Evolutionary conservation across 37 sponge, comb jelly and placozoan species (phyloP), one percentile per base, ranked within the genome.

Genomic region (Tethya wilhelma): DNA sequence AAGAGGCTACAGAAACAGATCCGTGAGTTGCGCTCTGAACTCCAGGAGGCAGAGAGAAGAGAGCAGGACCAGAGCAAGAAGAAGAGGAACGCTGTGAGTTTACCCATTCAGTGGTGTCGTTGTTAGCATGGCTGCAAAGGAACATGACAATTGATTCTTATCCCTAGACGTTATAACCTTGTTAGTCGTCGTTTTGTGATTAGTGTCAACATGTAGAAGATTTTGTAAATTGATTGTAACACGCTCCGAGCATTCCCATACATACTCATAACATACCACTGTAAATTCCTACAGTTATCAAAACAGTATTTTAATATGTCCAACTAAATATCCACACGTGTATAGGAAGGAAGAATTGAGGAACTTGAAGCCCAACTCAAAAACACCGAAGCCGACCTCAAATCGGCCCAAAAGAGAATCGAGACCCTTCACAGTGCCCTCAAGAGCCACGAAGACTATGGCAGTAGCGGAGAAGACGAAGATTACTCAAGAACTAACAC

Each of bases 31-130:
- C 82, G 90, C 1, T 57, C 36, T 28, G 93, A 95, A 49, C 58
- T 92, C 25, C 82, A 89, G 53, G 87, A 89, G 38, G 75, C 88
- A 25, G 91, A 93, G 49, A 43, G 79, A 29, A 91, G 75, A 64
- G 93, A 92, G 43, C 90, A 89, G 28, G 96, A 95, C 12, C 79
- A 66, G 59, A 42, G 29, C 81, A 89, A 85, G 76, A 84, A 82
- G 78, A 77, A 63, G 53, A 76, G 80, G 33, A 57, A 22, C 28
- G 84, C 89, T 39, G 92, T 95, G 36, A 84, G 90, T 71, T 0
- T 28, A 2, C 33, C 30, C 53, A 58, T 4, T 58, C 4, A 40
- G 59, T 58, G 26, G 17, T 58, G 59, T 14, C 9, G 53, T 49
- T 9, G 14, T 49, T 49, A 19, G 14, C 14, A 19, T n/a, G n/a